Base-by-base conservation (phyloP, 2,888 invertebrate genomes). In the Napeogenes sylphis region DNA sequence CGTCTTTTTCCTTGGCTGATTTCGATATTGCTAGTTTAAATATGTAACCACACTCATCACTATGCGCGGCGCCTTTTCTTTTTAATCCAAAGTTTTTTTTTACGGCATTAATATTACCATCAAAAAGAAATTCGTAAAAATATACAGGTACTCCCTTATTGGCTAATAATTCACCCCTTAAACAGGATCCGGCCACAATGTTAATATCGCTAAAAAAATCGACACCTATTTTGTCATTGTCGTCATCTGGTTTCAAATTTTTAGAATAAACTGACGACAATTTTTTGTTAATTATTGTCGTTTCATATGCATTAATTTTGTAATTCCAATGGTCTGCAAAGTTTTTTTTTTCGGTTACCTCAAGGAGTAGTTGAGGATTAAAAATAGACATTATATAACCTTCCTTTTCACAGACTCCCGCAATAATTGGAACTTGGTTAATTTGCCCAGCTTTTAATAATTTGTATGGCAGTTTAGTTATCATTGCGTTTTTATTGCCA, bases 321-420 rank as follows among this genome's bases (percentile, higher is more conserved):
- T 68, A 75, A 2, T 76, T 67, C 68, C 76, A 77, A 67, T 68
- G 72, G 4, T 76, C 67, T 3, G 68, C 47, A 60, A 80, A 80
- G 8, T 75, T 71, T 58, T 75, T 78, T 4, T 71, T 69, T 5
- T 71, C 68, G 21, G 74, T 69, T 2, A 81, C 54, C 54, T 76
- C 70, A 58, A 73, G 66, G 2, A 79, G 58, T 55, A 68, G 69
- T 4, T 69, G 63, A 2, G 76, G 72, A 60, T 77, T 79, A 33
- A 75, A 65, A 56, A 71, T 45, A 32, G 59, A 65, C 72, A 84
- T 81, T 32, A 85, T 71, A 12, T 84, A 74, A 2, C 92, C 92
- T 73, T 92, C 92, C 2, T 75, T 80, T 2, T 83, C 80, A 64
- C 85, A 90, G 67, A 91, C 90, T 21, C 92, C 92, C 77, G 86